These are phyloP conservation scores for Anaspis maculata DNA, from an alignment of 2,888 invertebrate genomes.

Conservation along the genomic window DNA sequence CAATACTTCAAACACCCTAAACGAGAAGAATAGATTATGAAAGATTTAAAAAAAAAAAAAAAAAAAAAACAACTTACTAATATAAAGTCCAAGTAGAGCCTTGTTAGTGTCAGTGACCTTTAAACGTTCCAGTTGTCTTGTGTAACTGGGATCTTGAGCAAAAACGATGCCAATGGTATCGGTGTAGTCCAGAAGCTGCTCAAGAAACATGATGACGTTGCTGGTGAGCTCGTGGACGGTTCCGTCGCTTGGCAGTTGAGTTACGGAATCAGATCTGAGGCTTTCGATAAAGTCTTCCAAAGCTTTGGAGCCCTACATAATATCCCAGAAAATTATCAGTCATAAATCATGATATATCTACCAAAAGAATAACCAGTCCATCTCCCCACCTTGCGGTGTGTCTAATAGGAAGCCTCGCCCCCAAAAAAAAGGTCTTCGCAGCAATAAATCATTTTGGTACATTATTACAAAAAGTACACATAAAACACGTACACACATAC, in stretches of 20 bases:
- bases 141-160: constrained; percentile 51
- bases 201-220: constrained; percentile 86
- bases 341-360: too few species aligned
- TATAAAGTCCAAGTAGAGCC: constrained; percentile 68
- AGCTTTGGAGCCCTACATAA: constrained; percentile 77
- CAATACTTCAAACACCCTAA: too few species aligned
- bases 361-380: too few species aligned
- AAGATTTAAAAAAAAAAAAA: too few species aligned
- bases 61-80: constrained; percentile 56
- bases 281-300: constrained; percentile 91
- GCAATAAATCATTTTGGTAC: too few species aligned
- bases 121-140: constrained; percentile 46
- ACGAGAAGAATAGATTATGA: too few species aligned
- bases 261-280: constrained; percentile 66
- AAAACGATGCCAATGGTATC: constrained; percentile 67
- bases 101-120: constrained; percentile 50
- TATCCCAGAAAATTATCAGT: too few species aligned
- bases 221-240: constrained; percentile 96
- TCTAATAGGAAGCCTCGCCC: too few species aligned
- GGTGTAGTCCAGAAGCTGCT: constrained; percentile 72
- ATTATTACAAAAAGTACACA: too few species aligned
- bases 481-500: too few species aligned
- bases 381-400: too few species aligned
- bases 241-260: constrained; percentile 89
- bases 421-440: too few species aligned